Conservation (phyloP, 2,113 vertebrate genomes). For the Gobius niger region DNA sequence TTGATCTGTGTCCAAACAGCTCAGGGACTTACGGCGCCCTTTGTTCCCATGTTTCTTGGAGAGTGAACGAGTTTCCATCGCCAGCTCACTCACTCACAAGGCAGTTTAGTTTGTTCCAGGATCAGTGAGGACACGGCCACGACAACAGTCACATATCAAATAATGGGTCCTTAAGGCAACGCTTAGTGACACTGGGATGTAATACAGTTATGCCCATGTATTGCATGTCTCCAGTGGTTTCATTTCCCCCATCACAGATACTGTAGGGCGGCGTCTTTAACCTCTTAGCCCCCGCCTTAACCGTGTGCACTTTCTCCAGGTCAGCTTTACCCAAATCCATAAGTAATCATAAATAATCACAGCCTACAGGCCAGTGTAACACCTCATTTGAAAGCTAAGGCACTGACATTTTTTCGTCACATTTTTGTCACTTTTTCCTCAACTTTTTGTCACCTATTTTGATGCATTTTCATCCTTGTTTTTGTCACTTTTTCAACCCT, state of each 20-base stretch:
- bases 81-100: neutral
- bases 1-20: conserved; percentile 3
- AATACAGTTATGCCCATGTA: too few species aligned
- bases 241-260: neutral
- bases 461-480: too few species aligned
- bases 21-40: neutral
- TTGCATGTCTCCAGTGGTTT: neutral
- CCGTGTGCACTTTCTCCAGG: too few species aligned
- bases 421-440: too few species aligned
- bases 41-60: neutral
- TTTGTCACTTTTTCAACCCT: too few species aligned
- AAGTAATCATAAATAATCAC: too few species aligned
- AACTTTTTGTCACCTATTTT: too few species aligned
- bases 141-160: neutral
- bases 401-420: too few species aligned
- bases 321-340: too few species aligned
- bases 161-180: neutral
- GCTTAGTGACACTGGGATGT: neutral
- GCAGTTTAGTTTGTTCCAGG: neutral
- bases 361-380: too few species aligned
- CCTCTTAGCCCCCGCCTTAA: too few species aligned
- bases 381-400: too few species aligned
- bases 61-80: neutral
- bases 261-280: neutral
- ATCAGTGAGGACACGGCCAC: neutral